Conservation (phyloP, 1,140 invertebrate species). For the Propsilocerus akamusi region DNA sequence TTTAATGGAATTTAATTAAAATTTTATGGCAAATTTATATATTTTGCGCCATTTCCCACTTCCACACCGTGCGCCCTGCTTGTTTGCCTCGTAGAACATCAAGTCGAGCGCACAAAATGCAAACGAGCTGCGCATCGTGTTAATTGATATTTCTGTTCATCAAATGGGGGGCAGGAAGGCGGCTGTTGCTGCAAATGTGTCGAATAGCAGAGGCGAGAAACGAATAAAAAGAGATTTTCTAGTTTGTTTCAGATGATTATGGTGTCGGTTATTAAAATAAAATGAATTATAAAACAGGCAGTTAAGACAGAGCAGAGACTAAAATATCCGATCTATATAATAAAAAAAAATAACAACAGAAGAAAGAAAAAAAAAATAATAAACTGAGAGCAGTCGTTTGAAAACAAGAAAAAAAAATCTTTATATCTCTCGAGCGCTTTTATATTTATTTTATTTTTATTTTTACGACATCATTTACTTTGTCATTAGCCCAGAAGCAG, state of each 20-base stretch:
- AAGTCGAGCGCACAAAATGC: too few relatives aligned
- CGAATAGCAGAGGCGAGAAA: background rate
- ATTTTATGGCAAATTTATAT: slow-evolving; percentile 4
- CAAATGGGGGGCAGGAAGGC: background rate
- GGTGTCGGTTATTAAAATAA: slow-evolving; percentile 3
- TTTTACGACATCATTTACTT: slow-evolving; percentile 4
- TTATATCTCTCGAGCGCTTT: background rate
- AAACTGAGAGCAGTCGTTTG: too few relatives aligned
- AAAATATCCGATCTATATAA: too few relatives aligned
- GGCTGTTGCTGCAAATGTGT: background rate
- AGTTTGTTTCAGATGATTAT: slow-evolving; percentile 3
- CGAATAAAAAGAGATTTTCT: background rate
- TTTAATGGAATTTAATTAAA: slow-evolving; percentile 4
- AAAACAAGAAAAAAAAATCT: too few relatives aligned
- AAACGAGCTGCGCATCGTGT: background rate
- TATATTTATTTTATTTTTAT: background rate
- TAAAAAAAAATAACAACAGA: too few relatives aligned
- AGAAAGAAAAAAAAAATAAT: too few relatives aligned
- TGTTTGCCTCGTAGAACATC: too few relatives aligned
- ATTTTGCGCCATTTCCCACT: background rate
- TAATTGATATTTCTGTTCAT: slow-evolving; percentile 2
- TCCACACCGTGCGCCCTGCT: too few relatives aligned
- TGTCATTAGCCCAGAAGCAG: slow-evolving; percentile 3
- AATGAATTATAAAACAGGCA: slow-evolving; percentile 2
- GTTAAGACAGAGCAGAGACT: too few relatives aligned